Evolutionary conservation across 2,113 vertebrate genomes (phyloP), one percentile per base, ranked within the genome.

Genomic region (Spilogale gracilis): DNA sequence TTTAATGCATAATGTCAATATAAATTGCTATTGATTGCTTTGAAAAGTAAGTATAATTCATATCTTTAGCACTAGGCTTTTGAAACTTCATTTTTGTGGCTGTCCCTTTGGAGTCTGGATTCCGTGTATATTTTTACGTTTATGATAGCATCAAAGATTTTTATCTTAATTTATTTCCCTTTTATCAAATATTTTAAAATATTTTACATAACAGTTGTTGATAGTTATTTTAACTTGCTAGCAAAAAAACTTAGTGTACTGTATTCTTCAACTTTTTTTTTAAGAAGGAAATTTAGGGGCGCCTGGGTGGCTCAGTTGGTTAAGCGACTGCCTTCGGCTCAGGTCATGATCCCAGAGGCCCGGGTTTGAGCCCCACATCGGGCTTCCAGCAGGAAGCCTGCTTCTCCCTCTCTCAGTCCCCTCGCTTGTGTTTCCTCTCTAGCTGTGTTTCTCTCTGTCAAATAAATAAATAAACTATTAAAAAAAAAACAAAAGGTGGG

Each of bases 11-110:
- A 82, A 48, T 9, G 76, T 92, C 60, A 90, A n/a, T 85, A 50
- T 65, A 79, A 48, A 45, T 80, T 4, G 80, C 94, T 87, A 63
- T 20, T 73, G 10, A 81, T 83, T 65, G 48, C 6, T 84, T 97
- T 95, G 81, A 87, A 94, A 93, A 94, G 58, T 67, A 91, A 71
- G 88, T 91, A 27, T 96, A 76, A 71, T 81, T 76, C 20, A 80
- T 23, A 63, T 80, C 25, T 86, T 97, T 73, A 94, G 61, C 21
- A 78, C 9, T 65, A 83, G 52, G 50, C 2, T 82, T 18, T 94
- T 95, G 45, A 69, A 93, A 69, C 18, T 73, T 76, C 78, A 58
- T 92, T 74, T 95, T 93, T 81, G 3, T 94, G 73, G 17, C 32
- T 89, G 1, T 82, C 38, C 93, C 52, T 94, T 87, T 90, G 69